A percentile compares a stretch with the other conserved stretches of the same genome.
Evolutionary conservation across 2,888 invertebrate species (phyloP).

Genomic region (Xestia c-nigrum): DNA sequence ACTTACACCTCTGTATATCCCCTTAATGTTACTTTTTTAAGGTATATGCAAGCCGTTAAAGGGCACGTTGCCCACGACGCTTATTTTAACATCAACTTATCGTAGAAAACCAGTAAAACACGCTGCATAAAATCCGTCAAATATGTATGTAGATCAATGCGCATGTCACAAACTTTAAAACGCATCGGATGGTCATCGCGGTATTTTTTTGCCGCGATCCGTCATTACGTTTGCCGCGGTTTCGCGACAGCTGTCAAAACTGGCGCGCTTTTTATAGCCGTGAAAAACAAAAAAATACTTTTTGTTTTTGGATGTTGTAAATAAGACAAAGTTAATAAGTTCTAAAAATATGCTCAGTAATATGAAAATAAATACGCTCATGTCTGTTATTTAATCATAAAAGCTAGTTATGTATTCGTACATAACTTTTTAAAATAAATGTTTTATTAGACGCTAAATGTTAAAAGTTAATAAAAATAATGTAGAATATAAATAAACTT

Average conservation of each 20-base stretch:
- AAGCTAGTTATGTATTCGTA: slow-evolving; percentile 42
- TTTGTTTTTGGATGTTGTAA: slow-evolving; percentile 18
- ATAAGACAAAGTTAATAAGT: not conserved
- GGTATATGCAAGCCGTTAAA: not conserved
- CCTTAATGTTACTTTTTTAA: too few relatives aligned
- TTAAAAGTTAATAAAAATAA: slow-evolving; percentile 11
- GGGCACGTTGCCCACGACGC: not conserved
- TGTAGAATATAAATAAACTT: slow-evolving; percentile 31
- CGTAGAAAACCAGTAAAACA: slow-evolving; percentile 12
- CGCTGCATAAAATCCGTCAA: slow-evolving; percentile 35
- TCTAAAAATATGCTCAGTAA: slow-evolving; percentile 36
- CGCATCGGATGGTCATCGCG: slow-evolving; percentile 72
- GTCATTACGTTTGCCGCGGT: slow-evolving; percentile 83
- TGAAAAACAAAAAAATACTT: not conserved
- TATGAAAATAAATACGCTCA: not conserved
- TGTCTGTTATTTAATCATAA: not conserved
- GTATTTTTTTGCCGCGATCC: slow-evolving; percentile 74
- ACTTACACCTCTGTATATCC: too few relatives aligned
- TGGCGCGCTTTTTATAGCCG: slow-evolving; percentile 66
- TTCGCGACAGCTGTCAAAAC: slow-evolving; percentile 76
- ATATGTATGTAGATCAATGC: slow-evolving; percentile 63
- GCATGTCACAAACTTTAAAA: slow-evolving; percentile 80
- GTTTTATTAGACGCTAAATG: not conserved
- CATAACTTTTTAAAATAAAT: slow-evolving; percentile 52
- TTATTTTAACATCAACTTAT: not conserved